Conservation (phyloP, 1,140 invertebrate genomes). For the Lordiphosa collinella region DNA sequence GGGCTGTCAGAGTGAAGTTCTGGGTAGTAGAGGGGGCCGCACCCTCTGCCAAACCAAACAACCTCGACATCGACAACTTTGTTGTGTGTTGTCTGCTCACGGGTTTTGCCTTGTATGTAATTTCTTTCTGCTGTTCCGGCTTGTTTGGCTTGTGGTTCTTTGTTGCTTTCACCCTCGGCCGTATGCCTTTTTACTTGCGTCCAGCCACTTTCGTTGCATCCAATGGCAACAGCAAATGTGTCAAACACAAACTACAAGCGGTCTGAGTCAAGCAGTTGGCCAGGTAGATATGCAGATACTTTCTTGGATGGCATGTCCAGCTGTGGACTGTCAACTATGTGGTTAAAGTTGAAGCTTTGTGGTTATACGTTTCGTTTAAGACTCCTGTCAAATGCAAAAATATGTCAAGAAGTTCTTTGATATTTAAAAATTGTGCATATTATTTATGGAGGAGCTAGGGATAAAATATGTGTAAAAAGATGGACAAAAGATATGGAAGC, state of each 20-base stretch:
- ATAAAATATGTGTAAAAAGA: too few relatives aligned
- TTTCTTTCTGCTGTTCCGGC: constrained; percentile 56
- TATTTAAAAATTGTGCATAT: too few relatives aligned
- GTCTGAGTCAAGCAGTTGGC: constrained; percentile 6
- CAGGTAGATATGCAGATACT: constrained; percentile 3
- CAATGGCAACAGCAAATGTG: constrained; percentile 18
- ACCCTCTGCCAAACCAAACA: constrained; percentile 20
- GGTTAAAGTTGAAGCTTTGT: background rate
- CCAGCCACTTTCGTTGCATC: background rate
- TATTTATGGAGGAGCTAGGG: too few relatives aligned
- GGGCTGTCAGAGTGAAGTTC: background rate
- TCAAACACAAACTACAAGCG: constrained; percentile 40
- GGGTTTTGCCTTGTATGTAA: constrained; percentile 35
- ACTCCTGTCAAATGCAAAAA: background rate
- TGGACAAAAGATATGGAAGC: too few relatives aligned
- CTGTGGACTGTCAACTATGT: background rate
- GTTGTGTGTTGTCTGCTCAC: constrained; percentile 21
- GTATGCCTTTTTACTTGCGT: too few relatives aligned
- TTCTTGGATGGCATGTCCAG: constrained; percentile 12
- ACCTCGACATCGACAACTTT: constrained; percentile 53
- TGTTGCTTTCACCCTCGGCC: too few relatives aligned
- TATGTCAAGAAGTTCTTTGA: too few relatives aligned
- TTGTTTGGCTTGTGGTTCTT: constrained; percentile 64
- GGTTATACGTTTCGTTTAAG: background rate
- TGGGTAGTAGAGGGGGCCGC: background rate